Conservation (phyloP, 2,113 vertebrate genomes). For the Picathartes gymnocephalus region DNA sequence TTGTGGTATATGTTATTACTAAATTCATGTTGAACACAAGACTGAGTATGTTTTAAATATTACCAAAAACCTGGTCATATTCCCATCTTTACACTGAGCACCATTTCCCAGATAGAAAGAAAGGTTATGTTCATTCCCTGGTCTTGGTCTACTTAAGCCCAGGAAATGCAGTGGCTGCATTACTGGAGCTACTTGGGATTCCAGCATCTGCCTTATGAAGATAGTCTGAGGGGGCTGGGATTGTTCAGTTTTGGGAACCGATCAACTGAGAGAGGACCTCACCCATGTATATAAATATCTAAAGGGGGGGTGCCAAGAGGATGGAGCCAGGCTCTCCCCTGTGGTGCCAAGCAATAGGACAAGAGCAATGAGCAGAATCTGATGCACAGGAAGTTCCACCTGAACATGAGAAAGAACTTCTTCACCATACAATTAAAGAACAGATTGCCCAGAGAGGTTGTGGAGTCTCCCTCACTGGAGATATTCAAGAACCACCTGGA, state of each 20-base stretch:
- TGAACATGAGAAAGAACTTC: neutral
- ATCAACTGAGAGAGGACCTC: neutral
- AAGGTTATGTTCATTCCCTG: neutral
- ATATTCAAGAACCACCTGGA: fast-evolving
- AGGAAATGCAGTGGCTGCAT: neutral
- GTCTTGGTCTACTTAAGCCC: neutral
- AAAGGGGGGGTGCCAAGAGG: neutral
- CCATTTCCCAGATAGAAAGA: neutral
- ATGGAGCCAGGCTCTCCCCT: neutral
- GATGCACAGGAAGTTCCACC: neutral
- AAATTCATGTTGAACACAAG: neutral
- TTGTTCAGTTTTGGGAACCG: neutral
- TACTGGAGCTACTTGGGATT: neutral
- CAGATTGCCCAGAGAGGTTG: fast-evolving
- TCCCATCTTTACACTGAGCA: neutral
- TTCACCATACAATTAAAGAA: neutral
- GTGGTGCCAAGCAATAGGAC: neutral
- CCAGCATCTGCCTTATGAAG: neutral
- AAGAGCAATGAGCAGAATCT: neutral
- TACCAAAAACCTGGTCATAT: neutral
- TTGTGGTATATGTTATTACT: neutral
- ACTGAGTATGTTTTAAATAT: neutral
- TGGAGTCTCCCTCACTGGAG: neutral
- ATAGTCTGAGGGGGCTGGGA: neutral
- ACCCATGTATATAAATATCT: neutral